Evolutionary conservation across 1,140 invertebrate species (phyloP).

Genomic region (Pogonomyrmex barbatus): DNA sequence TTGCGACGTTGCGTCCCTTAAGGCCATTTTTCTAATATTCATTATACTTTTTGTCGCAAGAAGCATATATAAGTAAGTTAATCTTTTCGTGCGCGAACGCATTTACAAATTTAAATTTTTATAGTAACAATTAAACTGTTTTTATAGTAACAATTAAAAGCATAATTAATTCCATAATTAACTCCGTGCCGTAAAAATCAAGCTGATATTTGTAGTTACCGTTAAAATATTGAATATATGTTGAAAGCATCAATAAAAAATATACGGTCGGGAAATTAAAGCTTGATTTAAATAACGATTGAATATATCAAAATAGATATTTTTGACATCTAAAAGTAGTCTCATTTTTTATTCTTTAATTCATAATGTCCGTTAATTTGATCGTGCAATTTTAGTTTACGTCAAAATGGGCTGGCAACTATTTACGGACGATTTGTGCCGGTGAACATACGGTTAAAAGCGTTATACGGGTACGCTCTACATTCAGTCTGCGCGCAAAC

Average conservation of each 20-base stretch:
- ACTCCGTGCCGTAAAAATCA: background rate
- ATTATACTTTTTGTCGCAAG: background rate
- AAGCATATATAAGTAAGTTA: constrained; percentile 17
- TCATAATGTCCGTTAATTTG: background rate
- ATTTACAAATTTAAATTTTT: background rate
- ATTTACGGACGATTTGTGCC: background rate
- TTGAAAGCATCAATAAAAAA: background rate
- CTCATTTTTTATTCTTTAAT: background rate
- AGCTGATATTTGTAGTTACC: background rate
- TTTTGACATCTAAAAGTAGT: background rate
- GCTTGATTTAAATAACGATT: background rate
- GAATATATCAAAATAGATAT: background rate
- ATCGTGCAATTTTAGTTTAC: constrained; percentile 5
- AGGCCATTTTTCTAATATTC: constrained; percentile 21
- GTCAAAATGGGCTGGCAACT: background rate
- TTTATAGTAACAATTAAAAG: background rate
- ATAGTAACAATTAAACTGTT: background rate
- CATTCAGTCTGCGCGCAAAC: constrained; percentile 11
- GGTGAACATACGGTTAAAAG: background rate
- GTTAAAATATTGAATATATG: background rate
- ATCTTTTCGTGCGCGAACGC: background rate
- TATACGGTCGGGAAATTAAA: background rate
- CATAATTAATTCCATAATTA: constrained; percentile 4
- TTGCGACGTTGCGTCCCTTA: constrained; percentile 5
- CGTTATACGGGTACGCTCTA: background rate